Conservation (phyloP, 2,797 vertebrate genomes). For the Spinus olivaceus region DNA sequence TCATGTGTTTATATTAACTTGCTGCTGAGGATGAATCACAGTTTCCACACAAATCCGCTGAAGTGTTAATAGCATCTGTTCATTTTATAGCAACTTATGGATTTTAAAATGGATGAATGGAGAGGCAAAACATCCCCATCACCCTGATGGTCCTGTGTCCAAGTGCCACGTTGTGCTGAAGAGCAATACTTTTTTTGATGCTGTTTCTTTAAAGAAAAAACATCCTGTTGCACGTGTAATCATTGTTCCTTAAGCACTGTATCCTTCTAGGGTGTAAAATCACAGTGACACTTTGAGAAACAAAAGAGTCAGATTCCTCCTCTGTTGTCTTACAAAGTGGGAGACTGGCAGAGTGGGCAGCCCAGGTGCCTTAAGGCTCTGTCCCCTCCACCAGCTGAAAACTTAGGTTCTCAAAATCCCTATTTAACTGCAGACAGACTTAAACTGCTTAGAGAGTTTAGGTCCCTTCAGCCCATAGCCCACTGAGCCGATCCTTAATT, state of each 20-base stretch:
- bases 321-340: not conserved
- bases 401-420: not conserved
- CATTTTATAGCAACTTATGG: constrained; percentile 15
- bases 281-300: not conserved
- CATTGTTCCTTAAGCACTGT: not conserved
- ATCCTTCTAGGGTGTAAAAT: not conserved
- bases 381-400: not conserved
- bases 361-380: not conserved
- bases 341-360: not conserved
- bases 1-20: constrained; percentile 41
- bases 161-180: not conserved
- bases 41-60: constrained; percentile 18
- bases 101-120: constrained; percentile 31
- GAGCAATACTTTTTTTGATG: not conserved
- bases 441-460: not conserved
- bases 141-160: constrained; percentile 4
- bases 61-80: constrained; percentile 51
- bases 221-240: not conserved
- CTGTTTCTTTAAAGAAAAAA: not conserved
- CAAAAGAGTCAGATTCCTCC: not conserved
- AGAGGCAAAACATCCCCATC: not conserved
- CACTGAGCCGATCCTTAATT: not conserved
- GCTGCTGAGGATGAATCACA: constrained; percentile 36
- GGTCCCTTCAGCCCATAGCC: not conserved
- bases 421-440: not conserved